Conservation (phyloP, 37 sponge, comb jelly and placozoan species). For the Ephydatia muelleri region DNA sequence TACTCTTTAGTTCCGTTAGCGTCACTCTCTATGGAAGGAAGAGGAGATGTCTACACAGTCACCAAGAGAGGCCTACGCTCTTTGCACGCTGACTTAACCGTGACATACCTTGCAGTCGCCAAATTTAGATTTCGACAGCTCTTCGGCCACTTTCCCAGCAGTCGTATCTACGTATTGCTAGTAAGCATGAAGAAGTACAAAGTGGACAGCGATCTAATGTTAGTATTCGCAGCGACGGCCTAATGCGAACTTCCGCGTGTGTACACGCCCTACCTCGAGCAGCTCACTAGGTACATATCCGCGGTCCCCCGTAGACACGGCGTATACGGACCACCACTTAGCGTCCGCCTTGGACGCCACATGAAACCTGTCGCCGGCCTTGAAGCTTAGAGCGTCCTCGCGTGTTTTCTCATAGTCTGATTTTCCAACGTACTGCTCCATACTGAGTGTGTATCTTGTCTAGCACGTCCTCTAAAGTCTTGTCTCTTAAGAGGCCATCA, state of each 20-base stretch:
- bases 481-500: neutral
- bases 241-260: neutral
- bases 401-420: constrained; percentile 70
- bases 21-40: neutral
- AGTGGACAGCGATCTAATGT: neutral
- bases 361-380: constrained; percentile 54
- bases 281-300: constrained; percentile 63
- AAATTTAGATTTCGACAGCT: neutral
- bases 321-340: constrained; percentile 67
- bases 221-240: too few relatives aligned
- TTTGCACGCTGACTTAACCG: neutral
- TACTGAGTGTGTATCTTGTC: neutral
- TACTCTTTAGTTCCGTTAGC: neutral
- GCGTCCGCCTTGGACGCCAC: constrained; percentile 57
- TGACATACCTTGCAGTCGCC: neutral
- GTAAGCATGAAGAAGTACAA: neutral
- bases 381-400: constrained; percentile 63
- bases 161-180: neutral
- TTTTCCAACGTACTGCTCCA: constrained; percentile 53
- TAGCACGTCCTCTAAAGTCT: neutral
- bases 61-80: neutral
- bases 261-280: constrained; percentile 37
- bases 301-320: constrained; percentile 30
- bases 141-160: neutral
- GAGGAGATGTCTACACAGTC: neutral